Conservation (phyloP, 35 echinoderm and acorn worm genomes). For the Lytechinus variegatus region DNA sequence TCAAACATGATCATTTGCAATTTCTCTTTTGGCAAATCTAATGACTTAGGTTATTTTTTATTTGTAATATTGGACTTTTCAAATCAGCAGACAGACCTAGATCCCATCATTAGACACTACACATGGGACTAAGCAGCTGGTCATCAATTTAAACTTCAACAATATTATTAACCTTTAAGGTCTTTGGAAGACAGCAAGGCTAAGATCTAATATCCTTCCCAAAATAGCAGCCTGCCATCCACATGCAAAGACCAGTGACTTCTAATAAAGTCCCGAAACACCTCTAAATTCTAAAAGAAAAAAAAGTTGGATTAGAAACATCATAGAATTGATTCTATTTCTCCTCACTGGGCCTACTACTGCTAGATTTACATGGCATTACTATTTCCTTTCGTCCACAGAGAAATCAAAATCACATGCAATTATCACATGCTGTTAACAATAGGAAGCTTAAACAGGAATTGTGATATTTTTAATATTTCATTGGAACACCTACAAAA, state of each 20-base stretch:
- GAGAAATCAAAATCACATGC: neutral
- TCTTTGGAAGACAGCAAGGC: neutral
- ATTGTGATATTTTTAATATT: neutral
- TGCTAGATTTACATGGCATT: neutral
- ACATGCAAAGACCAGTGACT: neutral
- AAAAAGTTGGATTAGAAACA: neutral
- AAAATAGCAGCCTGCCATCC: neutral
- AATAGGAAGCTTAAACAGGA: neutral
- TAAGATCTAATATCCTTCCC: neutral
- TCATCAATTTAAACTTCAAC: neutral
- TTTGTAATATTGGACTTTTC: neutral
- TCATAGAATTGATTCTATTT: neutral
- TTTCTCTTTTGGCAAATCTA: neutral
- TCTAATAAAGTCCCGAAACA: neutral
- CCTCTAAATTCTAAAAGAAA: neutral
- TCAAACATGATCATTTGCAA: neutral
- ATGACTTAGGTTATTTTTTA: neutral
- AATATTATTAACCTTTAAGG: neutral
- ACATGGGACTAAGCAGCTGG: conserved; percentile 6
- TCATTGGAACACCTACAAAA: neutral
- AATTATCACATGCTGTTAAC: neutral
- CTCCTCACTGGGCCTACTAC: neutral
- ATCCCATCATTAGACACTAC: neutral
- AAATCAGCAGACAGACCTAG: neutral
- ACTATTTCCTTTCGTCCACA: neutral